phyloP scores from a whole-genome alignment of 2,113 vertebrate species.

The Tretioscincus oriximinensis region DNA sequence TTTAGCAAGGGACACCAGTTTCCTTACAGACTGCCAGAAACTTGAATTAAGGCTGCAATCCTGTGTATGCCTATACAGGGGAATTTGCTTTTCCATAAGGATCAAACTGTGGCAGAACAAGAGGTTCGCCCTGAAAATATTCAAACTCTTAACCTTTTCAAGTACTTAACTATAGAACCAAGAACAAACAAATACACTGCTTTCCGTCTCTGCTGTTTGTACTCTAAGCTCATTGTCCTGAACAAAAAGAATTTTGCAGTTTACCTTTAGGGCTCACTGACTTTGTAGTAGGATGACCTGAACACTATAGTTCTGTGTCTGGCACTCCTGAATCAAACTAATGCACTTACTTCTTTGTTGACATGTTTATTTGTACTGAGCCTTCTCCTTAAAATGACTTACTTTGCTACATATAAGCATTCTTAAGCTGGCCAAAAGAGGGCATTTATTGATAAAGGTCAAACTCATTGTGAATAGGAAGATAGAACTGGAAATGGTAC shows the following conservation, averaged over 20 bases:
- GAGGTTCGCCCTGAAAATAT: not conserved
- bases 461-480: not conserved
- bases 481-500: not conserved
- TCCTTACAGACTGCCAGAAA: not conserved
- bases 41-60: not conserved
- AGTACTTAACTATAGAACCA: not conserved
- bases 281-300: not conserved
- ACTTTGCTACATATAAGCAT: not conserved
- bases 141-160: not conserved
- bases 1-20: not conserved
- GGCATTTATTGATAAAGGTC: not conserved
- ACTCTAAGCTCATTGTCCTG: not conserved
- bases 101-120: not conserved
- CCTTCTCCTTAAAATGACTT: not conserved
- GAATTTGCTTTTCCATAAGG: constrained; percentile 2
- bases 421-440: not conserved
- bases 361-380: not conserved
- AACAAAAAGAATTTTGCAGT: not conserved
- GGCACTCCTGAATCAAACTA: not conserved
- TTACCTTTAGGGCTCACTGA: not conserved
- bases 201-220: not conserved
- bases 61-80: not conserved
- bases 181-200: not conserved
- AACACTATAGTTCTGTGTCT: not conserved
- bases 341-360: not conserved